phyloP scores from a whole-genome alignment of 2,888 invertebrate species.

The Sminthurinus aureus region DNA sequence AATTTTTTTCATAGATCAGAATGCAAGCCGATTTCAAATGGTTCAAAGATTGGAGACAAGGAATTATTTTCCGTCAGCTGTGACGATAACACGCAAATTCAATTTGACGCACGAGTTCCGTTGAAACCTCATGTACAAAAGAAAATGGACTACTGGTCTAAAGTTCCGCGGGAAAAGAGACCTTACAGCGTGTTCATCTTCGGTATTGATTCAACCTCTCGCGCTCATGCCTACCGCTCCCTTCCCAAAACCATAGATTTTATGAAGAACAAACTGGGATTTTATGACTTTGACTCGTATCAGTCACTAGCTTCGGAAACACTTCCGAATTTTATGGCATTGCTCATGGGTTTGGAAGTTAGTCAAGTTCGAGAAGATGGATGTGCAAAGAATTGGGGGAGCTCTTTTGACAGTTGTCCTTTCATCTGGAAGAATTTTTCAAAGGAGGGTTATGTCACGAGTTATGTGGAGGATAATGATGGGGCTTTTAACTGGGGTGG shows the following conservation, averaged over 20 bases:
- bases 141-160: conserved; percentile 31
- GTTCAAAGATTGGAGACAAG: too few relatives aligned
- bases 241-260: not conserved
- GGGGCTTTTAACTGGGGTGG: too few relatives aligned
- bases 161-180: not conserved
- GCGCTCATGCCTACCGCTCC: not conserved
- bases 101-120: not conserved
- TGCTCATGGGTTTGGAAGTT: conserved; percentile 72
- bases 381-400: conserved; percentile 51
- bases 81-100: not conserved
- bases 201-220: conserved; percentile 64
- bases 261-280: not conserved
- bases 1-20: too few relatives aligned
- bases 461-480: conserved; percentile 75
- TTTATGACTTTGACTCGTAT: not conserved
- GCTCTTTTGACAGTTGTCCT: conserved; percentile 73
- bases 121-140: conserved; percentile 14
- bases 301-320: conserved; percentile 67
- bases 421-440: conserved; percentile 80
- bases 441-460: conserved; percentile 75
- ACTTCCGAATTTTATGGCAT: conserved; percentile 85
- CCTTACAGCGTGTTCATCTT: conserved; percentile 65
- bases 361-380: conserved; percentile 26
- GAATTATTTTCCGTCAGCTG: too few relatives aligned
- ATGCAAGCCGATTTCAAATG: too few relatives aligned